phyloP scores from a whole-genome alignment of 2,113 vertebrate species.

The Lampris megalopsis region DNA sequence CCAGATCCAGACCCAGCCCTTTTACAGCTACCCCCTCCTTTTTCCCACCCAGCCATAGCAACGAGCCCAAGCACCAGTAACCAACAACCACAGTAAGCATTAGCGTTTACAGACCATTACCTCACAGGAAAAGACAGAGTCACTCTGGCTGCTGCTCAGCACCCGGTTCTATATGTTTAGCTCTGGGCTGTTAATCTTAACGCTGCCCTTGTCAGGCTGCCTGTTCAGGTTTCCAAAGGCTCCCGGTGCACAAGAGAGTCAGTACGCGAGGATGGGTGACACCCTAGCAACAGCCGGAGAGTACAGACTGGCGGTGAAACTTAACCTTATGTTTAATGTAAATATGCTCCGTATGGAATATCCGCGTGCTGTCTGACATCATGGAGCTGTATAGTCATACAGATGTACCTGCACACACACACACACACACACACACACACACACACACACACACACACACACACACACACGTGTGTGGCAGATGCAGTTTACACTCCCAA shows the following conservation, averaged over 20 bases:
- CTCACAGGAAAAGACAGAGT: constrained; percentile 77
- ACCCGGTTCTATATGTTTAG: constrained; percentile 66
- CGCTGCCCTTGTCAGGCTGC: constrained; percentile 66
- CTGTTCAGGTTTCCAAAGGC: constrained; percentile 63
- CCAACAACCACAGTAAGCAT: constrained; percentile 62
- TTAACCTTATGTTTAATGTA: constrained; percentile 42
- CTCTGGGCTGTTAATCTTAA: constrained; percentile 76
- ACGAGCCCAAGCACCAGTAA: constrained; percentile 55
- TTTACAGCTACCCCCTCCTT: constrained; percentile 43
- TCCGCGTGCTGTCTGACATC: constrained; percentile 36
- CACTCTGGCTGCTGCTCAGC: constrained; percentile 73
- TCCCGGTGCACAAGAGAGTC: constrained; percentile 57
- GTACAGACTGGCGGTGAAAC: neutral
- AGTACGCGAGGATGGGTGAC: constrained; percentile 56
- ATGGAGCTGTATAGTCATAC: constrained; percentile 2
- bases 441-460: constrained; percentile 5
- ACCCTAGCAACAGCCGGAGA: constrained; percentile 40
- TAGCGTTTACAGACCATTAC: constrained; percentile 75
- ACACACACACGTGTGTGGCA: constrained; percentile 6
- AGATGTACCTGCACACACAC: neutral
- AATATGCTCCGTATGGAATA: constrained; percentile 35
- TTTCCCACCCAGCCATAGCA: constrained; percentile 55
- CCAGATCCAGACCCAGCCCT: constrained; percentile 21
- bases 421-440: neutral
- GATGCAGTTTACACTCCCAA: neutral